phyloP scores from a whole-genome alignment of 1,140 invertebrate species.

The Drosophila ironensis region DNA sequence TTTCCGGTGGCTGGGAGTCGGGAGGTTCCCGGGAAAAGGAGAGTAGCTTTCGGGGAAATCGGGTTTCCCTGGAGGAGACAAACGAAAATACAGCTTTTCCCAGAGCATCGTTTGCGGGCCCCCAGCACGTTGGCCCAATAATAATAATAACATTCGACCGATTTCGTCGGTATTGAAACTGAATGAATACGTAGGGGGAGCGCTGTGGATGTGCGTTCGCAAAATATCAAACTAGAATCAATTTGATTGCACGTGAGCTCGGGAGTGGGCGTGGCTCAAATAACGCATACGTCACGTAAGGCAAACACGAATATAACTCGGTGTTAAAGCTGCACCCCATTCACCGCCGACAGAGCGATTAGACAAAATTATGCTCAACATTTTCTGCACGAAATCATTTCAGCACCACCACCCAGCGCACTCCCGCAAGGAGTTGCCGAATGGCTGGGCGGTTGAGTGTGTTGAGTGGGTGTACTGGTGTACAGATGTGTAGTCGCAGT shows the following conservation, averaged over 20 bases:
- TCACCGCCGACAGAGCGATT: constrained; percentile 51
- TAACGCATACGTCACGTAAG: constrained; percentile 74
- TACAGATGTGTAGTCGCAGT: background rate
- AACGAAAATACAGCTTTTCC: constrained; percentile 4
- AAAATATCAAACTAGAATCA: constrained; percentile 49
- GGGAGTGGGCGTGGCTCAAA: constrained; percentile 47
- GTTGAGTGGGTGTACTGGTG: constrained; percentile 4
- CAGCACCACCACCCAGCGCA: too few relatives aligned
- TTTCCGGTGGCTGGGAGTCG: too few relatives aligned
- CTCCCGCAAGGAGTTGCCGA: constrained; percentile 41
- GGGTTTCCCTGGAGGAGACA: background rate
- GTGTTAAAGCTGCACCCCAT: constrained; percentile 36
- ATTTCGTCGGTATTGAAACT: constrained; percentile 18
- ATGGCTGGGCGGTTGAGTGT: constrained; percentile 1
- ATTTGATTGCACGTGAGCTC: constrained; percentile 41
- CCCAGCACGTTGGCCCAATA: constrained; percentile 22
- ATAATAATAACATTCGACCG: constrained; percentile 24
- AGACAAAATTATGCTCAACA: constrained; percentile 76
- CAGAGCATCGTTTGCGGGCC: background rate
- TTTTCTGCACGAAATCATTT: constrained; percentile 75
- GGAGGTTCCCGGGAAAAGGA: too few relatives aligned
- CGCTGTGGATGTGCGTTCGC: background rate
- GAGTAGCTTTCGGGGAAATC: too few relatives aligned
- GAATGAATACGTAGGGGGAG: constrained; percentile 42
- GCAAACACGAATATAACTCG: constrained; percentile 60